Base-by-base conservation (phyloP, 1,140 invertebrate genomes). In the Panulirus ornatus region DNA sequence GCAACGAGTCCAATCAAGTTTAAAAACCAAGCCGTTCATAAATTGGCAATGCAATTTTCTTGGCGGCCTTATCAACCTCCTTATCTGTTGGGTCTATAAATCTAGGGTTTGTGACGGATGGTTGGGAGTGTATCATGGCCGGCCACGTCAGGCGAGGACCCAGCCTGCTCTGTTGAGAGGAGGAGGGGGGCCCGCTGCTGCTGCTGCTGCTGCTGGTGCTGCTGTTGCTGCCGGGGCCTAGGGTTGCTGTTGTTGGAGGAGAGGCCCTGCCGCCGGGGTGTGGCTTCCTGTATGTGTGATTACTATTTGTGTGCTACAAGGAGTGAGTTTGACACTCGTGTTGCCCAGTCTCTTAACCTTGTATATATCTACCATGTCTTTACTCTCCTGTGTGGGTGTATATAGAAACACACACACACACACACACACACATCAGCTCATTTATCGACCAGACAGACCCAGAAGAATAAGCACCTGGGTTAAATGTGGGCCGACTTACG, bases 41-140 rank as follows among this genome's bases (percentile, higher is more conserved):
- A 89, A 89, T 89, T 82, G 87, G 66, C 87, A 89, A 89, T 89
- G 87, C 87, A 89, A 88, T 83, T 89, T 89, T 89, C 87, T 82
- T 82, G 78, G 78, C 38, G 78, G 76, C 79, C 87, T 81, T 89
- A 89, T 89, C 87, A 66, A 63, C 2, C 78, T 54, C 40, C 87
- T 89, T 89, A 89, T 89, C 87, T 27, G 79, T 14, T 70, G 51
- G 34, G 63, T 89, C 78, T 82, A 89, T 89, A 89, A 83, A 89
- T 89, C 87, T 89, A 79, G 58, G 54, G 78, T 22, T 34, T 70
- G 78, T 89, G 87, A 89, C 76, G 87, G 78, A 89, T 83, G 87
- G 87, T 11, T 14, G 0, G 8, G 44, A 73, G 87, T 78, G 84
- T 79, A 87, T 87, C 73, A 63, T 19, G 14, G 70, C 5, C 44